Evolutionary conservation across 2,797 vertebrate species (phyloP).

Genomic region (Hypotaenidia philippensis): DNA sequence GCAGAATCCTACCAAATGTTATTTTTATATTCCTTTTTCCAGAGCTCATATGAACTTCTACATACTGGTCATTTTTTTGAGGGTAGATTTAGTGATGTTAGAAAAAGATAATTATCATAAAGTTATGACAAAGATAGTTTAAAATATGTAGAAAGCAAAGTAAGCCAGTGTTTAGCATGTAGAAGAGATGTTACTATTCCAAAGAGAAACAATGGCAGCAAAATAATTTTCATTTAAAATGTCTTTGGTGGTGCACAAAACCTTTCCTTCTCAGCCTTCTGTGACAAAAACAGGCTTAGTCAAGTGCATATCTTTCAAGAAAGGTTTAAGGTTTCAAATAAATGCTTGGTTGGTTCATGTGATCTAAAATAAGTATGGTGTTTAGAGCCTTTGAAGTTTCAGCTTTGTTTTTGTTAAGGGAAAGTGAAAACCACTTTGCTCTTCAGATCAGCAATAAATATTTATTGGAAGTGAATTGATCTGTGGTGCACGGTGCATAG

Average conservation of each 20-base stretch:
- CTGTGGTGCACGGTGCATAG: not conserved
- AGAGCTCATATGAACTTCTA: not conserved
- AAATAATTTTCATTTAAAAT: not conserved
- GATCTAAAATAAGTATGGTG: not conserved
- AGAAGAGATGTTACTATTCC: not conserved
- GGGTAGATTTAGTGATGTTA: not conserved
- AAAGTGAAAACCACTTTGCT: not conserved
- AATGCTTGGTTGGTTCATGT: not conserved
- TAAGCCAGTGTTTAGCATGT: not conserved
- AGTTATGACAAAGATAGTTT: not conserved
- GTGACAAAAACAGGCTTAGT: not conserved
- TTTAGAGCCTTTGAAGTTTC: not conserved
- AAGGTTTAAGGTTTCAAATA: not conserved
- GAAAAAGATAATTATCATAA: not conserved
- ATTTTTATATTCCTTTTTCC: not conserved
- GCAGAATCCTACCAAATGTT: not conserved
- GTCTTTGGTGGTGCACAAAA: not conserved
- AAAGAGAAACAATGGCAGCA: not conserved
- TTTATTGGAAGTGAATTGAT: not conserved
- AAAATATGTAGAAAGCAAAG: not conserved
- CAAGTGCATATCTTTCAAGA: not conserved
- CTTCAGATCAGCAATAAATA: not conserved
- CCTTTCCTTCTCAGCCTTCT: not conserved
- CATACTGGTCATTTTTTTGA: not conserved
- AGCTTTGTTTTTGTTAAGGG: not conserved